These are phyloP conservation scores for Lacanobia oleracea DNA, from an alignment of 2,888 invertebrate species.

Conservation along the genomic window DNA sequence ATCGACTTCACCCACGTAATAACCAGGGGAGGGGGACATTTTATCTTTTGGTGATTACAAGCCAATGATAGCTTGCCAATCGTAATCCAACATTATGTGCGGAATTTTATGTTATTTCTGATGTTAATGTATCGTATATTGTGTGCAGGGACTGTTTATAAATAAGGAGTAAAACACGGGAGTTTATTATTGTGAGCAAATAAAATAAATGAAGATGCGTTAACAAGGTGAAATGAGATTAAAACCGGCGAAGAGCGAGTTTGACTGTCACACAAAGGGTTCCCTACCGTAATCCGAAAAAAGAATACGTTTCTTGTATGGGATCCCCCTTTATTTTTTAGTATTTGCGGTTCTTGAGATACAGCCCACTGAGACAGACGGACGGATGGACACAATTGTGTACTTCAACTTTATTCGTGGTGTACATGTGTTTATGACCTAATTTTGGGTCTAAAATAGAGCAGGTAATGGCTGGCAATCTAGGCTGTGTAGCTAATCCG, in stretches of 20 bases:
- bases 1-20: too few species aligned
- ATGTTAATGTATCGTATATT: conserved; percentile 69
- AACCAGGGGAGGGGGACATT: too few species aligned
- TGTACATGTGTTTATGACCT: conserved; percentile 22
- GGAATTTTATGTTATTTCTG: conserved; percentile 74
- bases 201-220: conserved; percentile 15
- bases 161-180: conserved; percentile 27
- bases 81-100: conserved; percentile 72
- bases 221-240: neutral
- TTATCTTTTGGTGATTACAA: too few species aligned
- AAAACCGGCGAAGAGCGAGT: neutral
- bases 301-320: too few species aligned
- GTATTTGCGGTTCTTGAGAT: too few species aligned
- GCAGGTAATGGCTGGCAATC: conserved; percentile 34
- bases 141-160: conserved; percentile 51
- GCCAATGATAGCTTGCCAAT: conserved; percentile 24
- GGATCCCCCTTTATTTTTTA: too few species aligned
- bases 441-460: conserved; percentile 44
- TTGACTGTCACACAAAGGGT: too few species aligned
- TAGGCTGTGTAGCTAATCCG: conserved; percentile 25
- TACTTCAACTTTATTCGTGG: conserved; percentile 2
- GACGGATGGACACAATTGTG: neutral
- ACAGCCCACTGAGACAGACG: too few species aligned
- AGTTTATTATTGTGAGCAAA: conserved; percentile 45
- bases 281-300: too few species aligned